A percentile compares a stretch with the other conserved stretches of the same genome.
phyloP scores from a whole-genome alignment of 2,797 vertebrate species.

The Crocodylus rhombifer region DNA sequence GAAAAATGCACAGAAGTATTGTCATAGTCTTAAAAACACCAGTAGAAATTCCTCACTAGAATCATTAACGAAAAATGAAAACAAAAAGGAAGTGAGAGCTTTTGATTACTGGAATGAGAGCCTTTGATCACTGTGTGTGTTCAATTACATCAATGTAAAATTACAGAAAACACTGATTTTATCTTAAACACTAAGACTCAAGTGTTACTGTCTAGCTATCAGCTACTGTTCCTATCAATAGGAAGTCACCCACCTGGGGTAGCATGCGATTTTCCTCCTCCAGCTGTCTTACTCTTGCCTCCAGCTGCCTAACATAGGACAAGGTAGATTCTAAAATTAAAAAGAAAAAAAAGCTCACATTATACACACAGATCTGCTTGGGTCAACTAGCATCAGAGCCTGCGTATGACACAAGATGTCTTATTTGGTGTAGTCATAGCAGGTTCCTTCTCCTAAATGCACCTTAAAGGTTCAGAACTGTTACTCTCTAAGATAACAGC shows the following conservation, averaged over 20 bases:
- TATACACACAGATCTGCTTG: conserved; percentile 79
- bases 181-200: conserved; percentile 14
- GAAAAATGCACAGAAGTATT: conserved; percentile 25
- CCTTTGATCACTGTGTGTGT: not conserved
- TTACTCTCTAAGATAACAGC: not conserved
- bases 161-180: conserved; percentile 33
- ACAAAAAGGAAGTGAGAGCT: not conserved
- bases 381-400: conserved; percentile 39
- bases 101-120: not conserved
- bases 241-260: conserved; percentile 86
- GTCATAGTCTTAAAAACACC: not conserved
- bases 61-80: conserved; percentile 10
- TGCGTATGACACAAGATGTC: conserved; percentile 22
- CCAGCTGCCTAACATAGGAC: conserved; percentile 89
- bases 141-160: not conserved
- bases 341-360: conserved; percentile 81
- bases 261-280: conserved; percentile 87
- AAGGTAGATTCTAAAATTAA: conserved; percentile 88
- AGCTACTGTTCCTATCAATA: conserved; percentile 67
- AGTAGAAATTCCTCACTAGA: not conserved
- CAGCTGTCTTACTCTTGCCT: conserved; percentile 88
- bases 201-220: conserved; percentile 72
- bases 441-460: not conserved
- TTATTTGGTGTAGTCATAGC: conserved; percentile 37
- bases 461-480: not conserved